These are phyloP conservation scores for Laticauda colubrina DNA, from an alignment of 2,113 vertebrate species.

Conservation along the genomic window DNA sequence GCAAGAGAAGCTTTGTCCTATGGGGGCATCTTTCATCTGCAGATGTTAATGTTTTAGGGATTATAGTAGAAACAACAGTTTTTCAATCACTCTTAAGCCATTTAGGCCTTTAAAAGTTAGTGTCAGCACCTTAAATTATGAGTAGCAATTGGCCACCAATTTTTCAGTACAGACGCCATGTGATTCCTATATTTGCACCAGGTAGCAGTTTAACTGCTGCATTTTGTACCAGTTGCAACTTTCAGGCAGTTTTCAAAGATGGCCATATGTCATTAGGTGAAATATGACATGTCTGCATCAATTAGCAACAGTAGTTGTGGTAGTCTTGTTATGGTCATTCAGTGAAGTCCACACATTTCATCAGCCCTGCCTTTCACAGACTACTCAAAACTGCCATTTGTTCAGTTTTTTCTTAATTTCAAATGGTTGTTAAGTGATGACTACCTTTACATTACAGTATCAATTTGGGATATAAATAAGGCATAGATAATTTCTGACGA, in stretches of 20 bases:
- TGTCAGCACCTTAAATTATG: not conserved
- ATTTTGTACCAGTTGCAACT: not conserved
- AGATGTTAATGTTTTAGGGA: not conserved
- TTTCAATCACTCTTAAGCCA: not conserved
- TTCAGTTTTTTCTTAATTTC: not conserved
- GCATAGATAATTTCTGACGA: not conserved
- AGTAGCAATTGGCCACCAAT: not conserved
- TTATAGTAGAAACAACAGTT: not conserved
- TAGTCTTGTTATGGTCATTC: not conserved
- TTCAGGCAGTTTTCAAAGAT: not conserved
- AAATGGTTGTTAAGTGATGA: not conserved
- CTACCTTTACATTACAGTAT: not conserved
- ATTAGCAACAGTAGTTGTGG: not conserved
- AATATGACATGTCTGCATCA: not conserved
- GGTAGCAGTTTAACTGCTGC: not conserved
- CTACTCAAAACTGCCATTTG: not conserved
- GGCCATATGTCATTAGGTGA: not conserved
- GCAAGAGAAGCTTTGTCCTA: not conserved
- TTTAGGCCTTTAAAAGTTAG: not conserved
- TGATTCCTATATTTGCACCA: not conserved
- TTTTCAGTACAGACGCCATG: not conserved
- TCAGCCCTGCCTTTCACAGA: not conserved
- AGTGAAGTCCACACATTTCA: no score
- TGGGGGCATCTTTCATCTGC: not conserved
- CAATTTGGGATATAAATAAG: not conserved